Evolutionary conservation across 2,888 invertebrate genomes (phyloP), one percentile per base, ranked within the genome.

Genomic region (Drosophila monieri): DNA sequence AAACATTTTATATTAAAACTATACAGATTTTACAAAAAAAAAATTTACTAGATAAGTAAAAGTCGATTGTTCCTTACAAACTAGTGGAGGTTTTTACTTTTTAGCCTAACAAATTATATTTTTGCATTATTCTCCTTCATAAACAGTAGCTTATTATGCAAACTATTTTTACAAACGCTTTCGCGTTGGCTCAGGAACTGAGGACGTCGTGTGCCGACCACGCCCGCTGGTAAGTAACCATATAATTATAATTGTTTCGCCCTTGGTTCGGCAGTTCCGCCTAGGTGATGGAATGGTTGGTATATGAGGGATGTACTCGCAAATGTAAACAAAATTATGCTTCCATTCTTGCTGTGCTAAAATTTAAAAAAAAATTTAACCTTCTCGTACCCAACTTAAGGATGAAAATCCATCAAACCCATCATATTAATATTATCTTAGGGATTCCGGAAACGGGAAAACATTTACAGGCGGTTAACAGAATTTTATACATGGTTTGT

Each of bases 211-310:
- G 80, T 70, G 73, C 80, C 53, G n/a, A 41, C 61, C 41, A 27
- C 46, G 27, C 46, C 18, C 10, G 48, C 41, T 27, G 49, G 30
- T 55, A 74, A 80, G 73, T 66, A 73, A 78, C 66, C 78, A 73
- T 83, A 73, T 80, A 76, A 78, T 81, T 78, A 79, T 77, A 85
- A 85, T 89, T 83, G 77, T 75, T 66, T 75, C 70, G 74, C 61
- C 64, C 67, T 68, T 54, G 72, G 67, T 61, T 67, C 54, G 51
- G 30, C n/a, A 3, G 32, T 21, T 53, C 27, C 10, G 6, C 14
- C n/a, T 8, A 10, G 25, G 12, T 35, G 59, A 18, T 57, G 44
- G 15, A 37, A 4, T 23, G 5, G 21, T 64, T 35, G 18, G 15
- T 10, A 30, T 25, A 23, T 14, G 23, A 43, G n/a, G 48, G 43